Percentiles rank a stretch among this genome's conserved stretches.
phyloP scores from a whole-genome alignment of 2,113 vertebrate species.

The Acanthochromis polyacanthus region DNA sequence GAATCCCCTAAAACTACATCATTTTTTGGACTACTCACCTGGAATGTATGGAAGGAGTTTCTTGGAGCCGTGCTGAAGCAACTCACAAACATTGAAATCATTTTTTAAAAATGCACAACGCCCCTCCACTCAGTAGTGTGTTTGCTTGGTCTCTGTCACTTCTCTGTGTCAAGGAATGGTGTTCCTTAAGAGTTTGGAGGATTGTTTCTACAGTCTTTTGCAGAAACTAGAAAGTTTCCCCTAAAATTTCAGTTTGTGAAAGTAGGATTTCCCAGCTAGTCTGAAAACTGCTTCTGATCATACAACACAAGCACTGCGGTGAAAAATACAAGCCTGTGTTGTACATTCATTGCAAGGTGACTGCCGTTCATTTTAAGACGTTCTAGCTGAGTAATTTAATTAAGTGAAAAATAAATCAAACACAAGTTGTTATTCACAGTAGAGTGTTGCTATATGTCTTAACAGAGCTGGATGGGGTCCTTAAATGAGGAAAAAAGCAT shows the following conservation, averaged over 20 bases:
- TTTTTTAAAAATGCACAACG: not conserved
- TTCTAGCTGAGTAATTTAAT: no score
- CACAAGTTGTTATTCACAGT: no score
- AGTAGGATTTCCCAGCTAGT: not conserved
- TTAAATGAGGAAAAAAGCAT: no score
- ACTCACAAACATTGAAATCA: not conserved
- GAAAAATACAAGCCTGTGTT: not conserved
- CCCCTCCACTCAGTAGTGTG: no score
- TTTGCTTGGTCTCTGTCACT: no score
- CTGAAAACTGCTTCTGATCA: not conserved
- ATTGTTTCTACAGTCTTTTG: not conserved
- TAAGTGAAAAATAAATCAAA: no score
- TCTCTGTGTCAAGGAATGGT: not conserved
- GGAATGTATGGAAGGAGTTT: not conserved
- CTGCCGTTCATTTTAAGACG: no score
- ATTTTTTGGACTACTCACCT: no score
- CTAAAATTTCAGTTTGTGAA: no score
- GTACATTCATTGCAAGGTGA: not conserved
- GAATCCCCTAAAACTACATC: not conserved
- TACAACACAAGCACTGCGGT: not conserved
- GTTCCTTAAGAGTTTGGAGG: not conserved
- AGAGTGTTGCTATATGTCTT: no score
- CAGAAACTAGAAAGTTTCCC: no score
- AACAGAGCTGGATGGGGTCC: no score
- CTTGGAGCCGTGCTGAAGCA: constrained; percentile 49